Evolutionary conservation across 2,888 invertebrate genomes (phyloP).

Genomic region (Biston betularia): DNA sequence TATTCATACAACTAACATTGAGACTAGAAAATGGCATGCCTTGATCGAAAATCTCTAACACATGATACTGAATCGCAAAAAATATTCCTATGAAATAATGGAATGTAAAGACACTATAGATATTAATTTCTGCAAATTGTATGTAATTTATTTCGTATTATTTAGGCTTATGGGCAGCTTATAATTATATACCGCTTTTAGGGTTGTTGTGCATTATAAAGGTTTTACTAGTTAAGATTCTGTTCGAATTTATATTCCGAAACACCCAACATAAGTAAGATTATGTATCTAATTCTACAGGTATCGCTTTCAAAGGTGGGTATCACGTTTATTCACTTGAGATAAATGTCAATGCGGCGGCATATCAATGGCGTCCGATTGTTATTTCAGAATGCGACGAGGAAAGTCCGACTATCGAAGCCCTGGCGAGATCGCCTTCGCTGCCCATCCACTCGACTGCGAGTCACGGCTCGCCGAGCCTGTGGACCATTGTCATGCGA

Average conservation of each 20-base stretch:
- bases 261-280: constrained; percentile 2
- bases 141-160: not conserved
- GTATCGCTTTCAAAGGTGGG: constrained; percentile 53
- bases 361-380: constrained; percentile 51
- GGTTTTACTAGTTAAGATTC: not conserved
- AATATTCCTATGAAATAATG: constrained; percentile 1
- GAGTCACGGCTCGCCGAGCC: constrained; percentile 84
- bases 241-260: not conserved
- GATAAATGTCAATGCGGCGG: constrained; percentile 25
- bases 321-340: constrained; percentile 41
- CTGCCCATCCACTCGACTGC: constrained; percentile 76
- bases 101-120: not conserved
- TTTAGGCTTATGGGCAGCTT: not conserved
- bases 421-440: constrained; percentile 79
- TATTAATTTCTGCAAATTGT: constrained; percentile 5
- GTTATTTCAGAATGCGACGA: constrained; percentile 82
- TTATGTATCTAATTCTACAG: constrained; percentile 14
- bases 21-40: constrained; percentile 26
- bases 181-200: not conserved
- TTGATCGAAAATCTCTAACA: constrained; percentile 18
- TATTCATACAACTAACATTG: constrained; percentile 31
- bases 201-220: not conserved
- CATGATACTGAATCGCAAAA: not conserved
- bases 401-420: constrained; percentile 73
- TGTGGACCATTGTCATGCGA: constrained; percentile 92